A percentile compares a stretch with the other conserved stretches of the same genome.
Conservation (phyloP, 2,888 invertebrate genomes). For the Eulithis prunata region DNA sequence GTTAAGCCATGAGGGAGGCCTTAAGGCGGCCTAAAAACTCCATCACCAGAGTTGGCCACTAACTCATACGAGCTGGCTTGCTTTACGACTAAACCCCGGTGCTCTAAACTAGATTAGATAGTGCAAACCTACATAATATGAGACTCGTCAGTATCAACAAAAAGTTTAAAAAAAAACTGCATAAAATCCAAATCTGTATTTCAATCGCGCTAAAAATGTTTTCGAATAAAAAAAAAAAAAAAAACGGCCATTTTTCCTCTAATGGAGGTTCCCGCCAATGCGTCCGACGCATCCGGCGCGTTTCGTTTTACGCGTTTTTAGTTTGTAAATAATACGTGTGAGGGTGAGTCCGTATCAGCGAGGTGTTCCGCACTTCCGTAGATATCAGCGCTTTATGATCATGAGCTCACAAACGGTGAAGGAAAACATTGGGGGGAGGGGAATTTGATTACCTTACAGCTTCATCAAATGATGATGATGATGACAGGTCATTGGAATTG, state of each 20-base stretch:
- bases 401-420: no score
- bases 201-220: constrained; percentile 15
- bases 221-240: neutral
- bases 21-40: no score
- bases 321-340: neutral
- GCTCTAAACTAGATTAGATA: no score
- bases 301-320: constrained; percentile 26
- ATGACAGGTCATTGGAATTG: no score
- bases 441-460: no score
- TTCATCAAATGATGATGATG: no score
- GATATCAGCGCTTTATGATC: no score
- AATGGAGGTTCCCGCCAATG: constrained; percentile 24
- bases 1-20: no score
- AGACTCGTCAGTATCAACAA: neutral
- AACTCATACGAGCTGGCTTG: no score
- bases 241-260: constrained; percentile 16
- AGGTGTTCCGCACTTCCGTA: constrained; percentile 7
- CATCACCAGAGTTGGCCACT: no score
- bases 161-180: constrained; percentile 6
- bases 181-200: constrained; percentile 21
- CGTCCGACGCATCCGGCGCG: constrained; percentile 19
- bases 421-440: no score
- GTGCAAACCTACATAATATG: neutral
- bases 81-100: no score
- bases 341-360: neutral